phyloP scores from a whole-genome alignment of 2,797 vertebrate species.

The Manis crassicaudata region DNA sequence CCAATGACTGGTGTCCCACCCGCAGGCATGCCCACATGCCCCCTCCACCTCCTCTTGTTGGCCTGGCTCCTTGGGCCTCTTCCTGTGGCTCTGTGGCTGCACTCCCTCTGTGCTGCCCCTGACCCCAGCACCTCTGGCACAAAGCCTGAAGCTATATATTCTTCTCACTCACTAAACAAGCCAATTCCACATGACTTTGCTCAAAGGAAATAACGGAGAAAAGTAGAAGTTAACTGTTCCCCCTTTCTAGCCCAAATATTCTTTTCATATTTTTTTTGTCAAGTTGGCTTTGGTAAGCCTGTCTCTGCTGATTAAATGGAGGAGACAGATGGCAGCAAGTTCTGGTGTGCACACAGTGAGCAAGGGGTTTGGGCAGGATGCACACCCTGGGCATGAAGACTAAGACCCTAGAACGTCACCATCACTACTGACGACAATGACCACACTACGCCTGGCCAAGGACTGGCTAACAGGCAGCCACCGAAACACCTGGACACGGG shows the following conservation, averaged over 20 bases:
- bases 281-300: conserved; percentile 51
- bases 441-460: background rate
- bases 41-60: no score
- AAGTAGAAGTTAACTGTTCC: background rate
- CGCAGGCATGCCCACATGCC: no score
- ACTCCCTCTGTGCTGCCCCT: background rate
- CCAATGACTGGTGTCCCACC: no score
- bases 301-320: conserved; percentile 41
- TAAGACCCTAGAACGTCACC: background rate
- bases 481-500: background rate
- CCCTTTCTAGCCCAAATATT: background rate
- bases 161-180: background rate
- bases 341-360: background rate
- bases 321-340: background rate
- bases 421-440: background rate
- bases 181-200: background rate
- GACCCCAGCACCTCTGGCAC: background rate
- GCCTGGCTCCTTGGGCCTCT: background rate
- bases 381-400: background rate
- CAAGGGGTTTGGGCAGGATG: background rate
- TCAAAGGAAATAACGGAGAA: background rate
- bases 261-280: conserved; percentile 56
- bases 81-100: no score
- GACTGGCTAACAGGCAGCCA: background rate
- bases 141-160: background rate